phyloP scores from a whole-genome alignment of 1,140 invertebrate species.

The Drosophila persimilis region DNA sequence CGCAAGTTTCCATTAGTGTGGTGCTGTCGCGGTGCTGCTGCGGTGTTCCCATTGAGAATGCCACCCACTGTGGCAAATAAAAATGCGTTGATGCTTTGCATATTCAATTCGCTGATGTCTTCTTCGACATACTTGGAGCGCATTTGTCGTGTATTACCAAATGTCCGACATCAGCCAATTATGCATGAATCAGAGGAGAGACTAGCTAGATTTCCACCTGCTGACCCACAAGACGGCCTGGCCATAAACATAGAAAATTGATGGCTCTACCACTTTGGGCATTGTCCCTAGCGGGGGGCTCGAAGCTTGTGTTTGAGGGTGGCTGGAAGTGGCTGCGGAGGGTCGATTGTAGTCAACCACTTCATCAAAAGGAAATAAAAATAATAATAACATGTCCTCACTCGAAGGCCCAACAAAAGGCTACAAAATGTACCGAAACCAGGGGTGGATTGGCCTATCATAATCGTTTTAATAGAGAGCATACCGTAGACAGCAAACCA shows the following conservation, averaged over 20 bases:
- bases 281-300: slow-evolving; percentile 2
- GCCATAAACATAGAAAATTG: slow-evolving; percentile 31
- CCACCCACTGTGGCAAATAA: slow-evolving; percentile 77
- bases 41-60: slow-evolving; percentile 55
- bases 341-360: slow-evolving; percentile 41
- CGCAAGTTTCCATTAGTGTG: slow-evolving; percentile 40
- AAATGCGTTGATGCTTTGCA: slow-evolving; percentile 62
- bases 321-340: slow-evolving; percentile 20
- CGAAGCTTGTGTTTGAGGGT: background rate
- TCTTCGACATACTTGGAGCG: slow-evolving; percentile 31
- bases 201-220: slow-evolving; percentile 57
- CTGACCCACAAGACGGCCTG: slow-evolving; percentile 51
- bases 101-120: slow-evolving; percentile 48
- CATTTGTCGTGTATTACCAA: slow-evolving; percentile 54
- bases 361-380: slow-evolving; percentile 64
- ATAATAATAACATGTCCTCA: slow-evolving; percentile 69
- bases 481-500: slow-evolving; percentile 36
- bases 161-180: slow-evolving; percentile 56
- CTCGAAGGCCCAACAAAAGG: slow-evolving; percentile 15
- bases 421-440: slow-evolving; percentile 5
- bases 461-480: slow-evolving; percentile 32
- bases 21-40: background rate
- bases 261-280: slow-evolving; percentile 24
- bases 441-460: slow-evolving; percentile 61
- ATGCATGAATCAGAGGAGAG: slow-evolving; percentile 38